Conservation (phyloP, 2,113 vertebrate species). For the Campylorhamphus procurvoides region DNA sequence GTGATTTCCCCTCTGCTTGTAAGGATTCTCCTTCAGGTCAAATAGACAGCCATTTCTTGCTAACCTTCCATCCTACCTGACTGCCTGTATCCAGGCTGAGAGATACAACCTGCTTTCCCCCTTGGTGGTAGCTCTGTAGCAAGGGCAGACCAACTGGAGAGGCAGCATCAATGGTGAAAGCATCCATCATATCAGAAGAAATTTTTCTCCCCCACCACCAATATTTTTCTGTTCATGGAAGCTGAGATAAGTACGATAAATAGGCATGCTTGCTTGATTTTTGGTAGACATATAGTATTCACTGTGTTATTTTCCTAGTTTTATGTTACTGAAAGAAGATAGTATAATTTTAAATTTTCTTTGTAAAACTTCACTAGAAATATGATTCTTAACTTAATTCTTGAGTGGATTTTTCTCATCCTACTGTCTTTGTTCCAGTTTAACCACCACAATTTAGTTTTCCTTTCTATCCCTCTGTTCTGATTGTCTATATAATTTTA, state of each 20-base stretch:
- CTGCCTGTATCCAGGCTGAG: not conserved
- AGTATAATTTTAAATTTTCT: not conserved
- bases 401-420: not conserved
- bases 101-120: not conserved
- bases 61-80: not conserved
- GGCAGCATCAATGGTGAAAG: not conserved
- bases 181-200: not conserved
- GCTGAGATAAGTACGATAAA: not conserved
- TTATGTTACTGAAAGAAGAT: not conserved
- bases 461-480: not conserved
- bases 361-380: not conserved
- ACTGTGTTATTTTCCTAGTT: not conserved
- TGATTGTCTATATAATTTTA: not conserved
- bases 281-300: not conserved
- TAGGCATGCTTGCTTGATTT: not conserved
- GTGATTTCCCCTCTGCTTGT: not conserved
- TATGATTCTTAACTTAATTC: not conserved
- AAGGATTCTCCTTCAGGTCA: not conserved
- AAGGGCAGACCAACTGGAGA: not conserved
- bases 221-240: not conserved
- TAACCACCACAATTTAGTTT: not conserved
- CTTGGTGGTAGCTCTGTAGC: not conserved
- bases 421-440: not conserved
- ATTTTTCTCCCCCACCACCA: not conserved
- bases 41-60: not conserved